These are phyloP conservation scores for Dimorphilus gyrociliatus DNA, from an alignment of 2,888 invertebrate species.

Conservation along the genomic window DNA sequence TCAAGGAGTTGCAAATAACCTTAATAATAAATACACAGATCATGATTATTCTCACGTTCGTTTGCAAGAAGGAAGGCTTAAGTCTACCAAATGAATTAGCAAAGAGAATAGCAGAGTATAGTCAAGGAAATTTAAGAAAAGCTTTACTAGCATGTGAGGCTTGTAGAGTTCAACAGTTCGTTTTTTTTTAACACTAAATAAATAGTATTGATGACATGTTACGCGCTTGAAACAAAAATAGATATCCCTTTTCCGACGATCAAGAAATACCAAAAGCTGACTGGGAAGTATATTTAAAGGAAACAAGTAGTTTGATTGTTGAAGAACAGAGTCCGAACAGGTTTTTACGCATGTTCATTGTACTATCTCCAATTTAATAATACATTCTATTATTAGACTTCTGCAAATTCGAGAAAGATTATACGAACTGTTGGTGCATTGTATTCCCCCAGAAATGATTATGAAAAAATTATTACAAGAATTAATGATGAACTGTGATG, in stretches of 20 bases:
- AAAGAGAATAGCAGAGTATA: constrained; percentile 55
- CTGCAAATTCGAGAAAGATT: constrained; percentile 67
- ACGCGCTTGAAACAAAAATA: too few relatives aligned
- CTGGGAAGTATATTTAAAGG: constrained; percentile 73
- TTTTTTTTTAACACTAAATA: constrained; percentile 5
- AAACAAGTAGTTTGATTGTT: constrained; percentile 69
- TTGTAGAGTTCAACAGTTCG: constrained; percentile 65
- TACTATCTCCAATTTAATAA: not conserved
- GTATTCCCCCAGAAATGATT: constrained; percentile 74
- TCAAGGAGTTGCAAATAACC: not conserved
- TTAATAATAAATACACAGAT: too few relatives aligned
- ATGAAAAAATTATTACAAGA: constrained; percentile 68
- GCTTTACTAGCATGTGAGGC: constrained; percentile 86
- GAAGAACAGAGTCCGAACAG: constrained; percentile 64
- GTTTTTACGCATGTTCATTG: constrained; percentile 11
- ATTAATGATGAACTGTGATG: constrained; percentile 72
- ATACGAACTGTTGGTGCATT: constrained; percentile 82
- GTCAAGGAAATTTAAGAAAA: constrained; percentile 71
- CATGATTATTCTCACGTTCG: constrained; percentile 23
- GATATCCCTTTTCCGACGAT: constrained; percentile 55
- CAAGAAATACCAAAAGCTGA: constrained; percentile 73
- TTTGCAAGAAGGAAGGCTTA: constrained; percentile 50
- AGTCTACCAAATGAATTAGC: constrained; percentile 59
- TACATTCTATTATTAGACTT: constrained; percentile 42
- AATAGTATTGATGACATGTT: too few relatives aligned